phyloP scores from a whole-genome alignment of 1,140 invertebrate genomes.

The Sarcophaga bullata region DNA sequence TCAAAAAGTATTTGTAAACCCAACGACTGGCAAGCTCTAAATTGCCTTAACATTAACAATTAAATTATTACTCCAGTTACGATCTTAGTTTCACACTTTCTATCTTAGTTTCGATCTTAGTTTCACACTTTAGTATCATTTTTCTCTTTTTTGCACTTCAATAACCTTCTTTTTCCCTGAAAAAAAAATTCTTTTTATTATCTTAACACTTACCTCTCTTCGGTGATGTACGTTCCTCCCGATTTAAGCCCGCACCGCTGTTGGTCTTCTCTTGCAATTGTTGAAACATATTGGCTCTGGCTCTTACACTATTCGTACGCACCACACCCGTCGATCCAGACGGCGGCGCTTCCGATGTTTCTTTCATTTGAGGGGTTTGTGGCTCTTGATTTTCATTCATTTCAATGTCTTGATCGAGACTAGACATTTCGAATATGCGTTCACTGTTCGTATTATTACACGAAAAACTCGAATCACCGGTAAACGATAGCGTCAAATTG shows the following conservation, averaged over 20 bases:
- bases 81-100: too few relatives aligned
- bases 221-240: slow-evolving; percentile 44
- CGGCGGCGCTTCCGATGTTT: slow-evolving; percentile 52
- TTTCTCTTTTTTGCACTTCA: too few relatives aligned
- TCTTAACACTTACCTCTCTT: slow-evolving; percentile 44
- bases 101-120: too few relatives aligned
- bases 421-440: slow-evolving; percentile 64
- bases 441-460: slow-evolving; percentile 44
- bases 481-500: slow-evolving; percentile 49
- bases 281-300: slow-evolving; percentile 72
- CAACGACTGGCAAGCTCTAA: too few relatives aligned
- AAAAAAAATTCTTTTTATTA: background rate
- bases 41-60: too few relatives aligned
- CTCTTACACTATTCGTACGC: slow-evolving; percentile 72
- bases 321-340: slow-evolving; percentile 63
- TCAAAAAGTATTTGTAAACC: too few relatives aligned
- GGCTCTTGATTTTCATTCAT: slow-evolving; percentile 50
- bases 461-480: slow-evolving; percentile 31
- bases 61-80: too few relatives aligned
- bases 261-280: slow-evolving; percentile 68
- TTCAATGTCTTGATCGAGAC: slow-evolving; percentile 56
- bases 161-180: too few relatives aligned
- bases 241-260: slow-evolving; percentile 12
- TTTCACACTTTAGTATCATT: too few relatives aligned
- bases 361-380: slow-evolving; percentile 25